Conservation (phyloP, 2,888 invertebrate species). For the Atrina japonica region DNA sequence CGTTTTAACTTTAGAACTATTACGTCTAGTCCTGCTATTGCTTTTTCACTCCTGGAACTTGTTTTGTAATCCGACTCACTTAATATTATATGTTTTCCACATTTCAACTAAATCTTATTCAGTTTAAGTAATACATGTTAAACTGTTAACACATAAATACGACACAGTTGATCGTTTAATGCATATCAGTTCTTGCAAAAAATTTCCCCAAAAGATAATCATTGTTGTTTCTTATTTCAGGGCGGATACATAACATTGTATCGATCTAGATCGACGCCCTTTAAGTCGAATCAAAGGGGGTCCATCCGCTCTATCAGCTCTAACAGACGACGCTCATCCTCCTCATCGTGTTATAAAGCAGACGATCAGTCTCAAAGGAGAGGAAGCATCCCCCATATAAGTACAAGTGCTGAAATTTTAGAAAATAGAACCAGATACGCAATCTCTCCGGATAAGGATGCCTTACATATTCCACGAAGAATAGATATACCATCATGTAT, state of each 20-base stretch:
- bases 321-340: not conserved
- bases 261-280: not conserved
- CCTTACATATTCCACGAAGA: not conserved
- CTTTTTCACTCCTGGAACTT: too few relatives aligned
- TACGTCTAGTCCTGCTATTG: too few relatives aligned
- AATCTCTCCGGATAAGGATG: not conserved
- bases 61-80: too few relatives aligned
- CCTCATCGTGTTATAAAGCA: not conserved
- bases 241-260: not conserved
- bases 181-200: too few relatives aligned
- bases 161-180: too few relatives aligned
- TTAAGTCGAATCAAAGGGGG: slow-evolving; percentile 1
- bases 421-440: not conserved
- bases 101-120: too few relatives aligned
- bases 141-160: too few relatives aligned
- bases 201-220: too few relatives aligned
- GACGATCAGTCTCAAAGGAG: not conserved
- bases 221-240: too few relatives aligned
- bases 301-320: not conserved
- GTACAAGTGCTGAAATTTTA: not conserved
- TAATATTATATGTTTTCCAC: too few relatives aligned
- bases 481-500: slow-evolving; percentile 7
- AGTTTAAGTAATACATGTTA: too few relatives aligned
- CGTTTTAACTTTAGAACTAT: too few relatives aligned
- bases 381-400: not conserved